phyloP scores from a whole-genome alignment of 92 coral and sea anemone species.

The Paramuricea clavata region DNA sequence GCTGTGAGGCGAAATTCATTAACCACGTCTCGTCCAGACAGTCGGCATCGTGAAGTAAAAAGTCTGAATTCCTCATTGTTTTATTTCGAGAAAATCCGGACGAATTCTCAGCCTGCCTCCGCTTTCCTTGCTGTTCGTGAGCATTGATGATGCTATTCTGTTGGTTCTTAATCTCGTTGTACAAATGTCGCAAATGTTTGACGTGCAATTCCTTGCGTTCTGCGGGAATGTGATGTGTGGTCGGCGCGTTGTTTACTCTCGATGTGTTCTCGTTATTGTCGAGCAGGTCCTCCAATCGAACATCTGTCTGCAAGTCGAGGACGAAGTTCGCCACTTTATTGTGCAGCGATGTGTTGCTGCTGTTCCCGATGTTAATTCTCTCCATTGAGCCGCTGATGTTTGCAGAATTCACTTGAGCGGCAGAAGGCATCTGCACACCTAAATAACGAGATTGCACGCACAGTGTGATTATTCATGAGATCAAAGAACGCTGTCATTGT shows the following conservation, averaged over 20 bases:
- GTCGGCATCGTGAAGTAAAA: slow-evolving; percentile 29
- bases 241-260: not conserved
- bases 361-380: not conserved
- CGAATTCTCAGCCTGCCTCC: slow-evolving; percentile 1
- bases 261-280: slow-evolving; percentile 28
- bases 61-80: slow-evolving; percentile 5
- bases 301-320: slow-evolving; percentile 44
- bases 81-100: not conserved
- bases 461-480: not conserved
- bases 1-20: slow-evolving; percentile 30
- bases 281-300: slow-evolving; percentile 40
- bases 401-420: not conserved
- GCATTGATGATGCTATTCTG: slow-evolving; percentile 25
- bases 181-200: slow-evolving; percentile 12
- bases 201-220: slow-evolving; percentile 17
- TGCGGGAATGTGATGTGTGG: not conserved
- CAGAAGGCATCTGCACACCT: not conserved
- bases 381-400: not conserved
- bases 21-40: slow-evolving; percentile 44
- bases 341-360: not conserved
- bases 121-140: slow-evolving; percentile 19
- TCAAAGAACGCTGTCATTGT: not conserved
- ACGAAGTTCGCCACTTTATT: slow-evolving; percentile 38
- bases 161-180: slow-evolving; percentile 28
- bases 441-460: not conserved